Evolutionary conservation across 2,797 vertebrate genomes (phyloP).

Genomic region (Channallabes apus): DNA sequence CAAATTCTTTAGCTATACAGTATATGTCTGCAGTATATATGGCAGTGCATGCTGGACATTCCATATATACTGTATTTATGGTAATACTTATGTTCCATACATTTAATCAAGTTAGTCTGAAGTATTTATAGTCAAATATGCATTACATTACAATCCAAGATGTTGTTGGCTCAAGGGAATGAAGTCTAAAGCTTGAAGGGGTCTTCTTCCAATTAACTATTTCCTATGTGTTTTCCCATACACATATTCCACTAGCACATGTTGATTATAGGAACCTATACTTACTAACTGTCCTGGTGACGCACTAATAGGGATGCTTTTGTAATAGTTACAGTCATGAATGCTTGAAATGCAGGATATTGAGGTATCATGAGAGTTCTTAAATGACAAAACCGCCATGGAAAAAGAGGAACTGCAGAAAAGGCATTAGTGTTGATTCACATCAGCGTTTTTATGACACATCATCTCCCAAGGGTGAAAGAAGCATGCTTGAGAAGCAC

Average conservation of each 20-base stretch:
- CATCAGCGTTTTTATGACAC: conserved; percentile 44
- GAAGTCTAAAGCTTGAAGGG: conserved; percentile 23
- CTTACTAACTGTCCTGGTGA: background rate
- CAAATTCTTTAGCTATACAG: background rate
- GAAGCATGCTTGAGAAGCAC: conserved; percentile 26
- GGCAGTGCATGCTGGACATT: background rate
- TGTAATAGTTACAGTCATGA: conserved; percentile 1
- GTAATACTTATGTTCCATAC: background rate
- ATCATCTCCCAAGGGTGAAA: conserved; percentile 31
- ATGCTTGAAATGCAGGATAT: conserved; percentile 30
- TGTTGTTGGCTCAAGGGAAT: conserved; percentile 11
- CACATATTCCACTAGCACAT: conserved; percentile 3
- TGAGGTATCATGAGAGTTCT: background rate
- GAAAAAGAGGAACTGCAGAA: conserved; percentile 40
- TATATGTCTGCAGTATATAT: background rate
- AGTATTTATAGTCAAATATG: conserved; percentile 1
- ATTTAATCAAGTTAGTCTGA: background rate
- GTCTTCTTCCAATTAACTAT: background rate
- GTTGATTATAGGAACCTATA: conserved; percentile 13
- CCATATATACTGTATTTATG: background rate
- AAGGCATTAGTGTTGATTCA: conserved; percentile 7
- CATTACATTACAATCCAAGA: background rate
- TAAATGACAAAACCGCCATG: conserved; percentile 18
- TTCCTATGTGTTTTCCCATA: background rate
- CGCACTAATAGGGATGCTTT: background rate